phyloP scores from a whole-genome alignment of 2,797 vertebrate genomes.

The Myiothlypis chrysogaster region DNA sequence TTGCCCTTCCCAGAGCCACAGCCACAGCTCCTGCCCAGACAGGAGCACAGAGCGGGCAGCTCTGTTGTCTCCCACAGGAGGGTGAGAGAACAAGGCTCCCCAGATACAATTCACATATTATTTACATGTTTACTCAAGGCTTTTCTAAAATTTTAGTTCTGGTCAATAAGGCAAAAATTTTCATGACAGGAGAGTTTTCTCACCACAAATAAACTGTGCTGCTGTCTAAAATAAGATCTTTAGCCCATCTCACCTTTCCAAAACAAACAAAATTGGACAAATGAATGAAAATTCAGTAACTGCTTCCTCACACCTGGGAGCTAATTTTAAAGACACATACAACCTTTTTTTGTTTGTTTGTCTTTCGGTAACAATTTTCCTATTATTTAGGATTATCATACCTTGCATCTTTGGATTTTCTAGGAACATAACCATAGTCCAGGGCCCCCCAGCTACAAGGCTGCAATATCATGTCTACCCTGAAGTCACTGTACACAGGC shows the following conservation, averaged over 20 bases:
- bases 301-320: not conserved
- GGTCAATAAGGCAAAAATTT: not conserved
- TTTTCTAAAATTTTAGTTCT: not conserved
- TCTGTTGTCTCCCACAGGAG: not conserved
- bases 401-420: not conserved
- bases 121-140: not conserved
- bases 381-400: not conserved
- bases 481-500: not conserved
- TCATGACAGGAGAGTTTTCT: not conserved
- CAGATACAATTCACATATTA: not conserved
- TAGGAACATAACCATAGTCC: not conserved
- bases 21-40: not conserved
- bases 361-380: not conserved
- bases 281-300: not conserved
- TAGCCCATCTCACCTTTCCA: not conserved
- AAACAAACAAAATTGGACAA: not conserved
- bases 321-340: not conserved
- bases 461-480: not conserved
- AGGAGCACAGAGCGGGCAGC: not conserved
- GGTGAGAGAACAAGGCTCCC: not conserved
- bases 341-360: too few relatives aligned
- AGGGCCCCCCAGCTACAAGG: not conserved
- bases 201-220: not conserved
- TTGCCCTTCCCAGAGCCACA: not conserved
- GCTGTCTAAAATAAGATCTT: not conserved